Percentiles rank a stretch among this genome's conserved stretches.
These are phyloP conservation scores for Coccyzus lansbergi DNA, from an alignment of 2,797 vertebrate species.

Conservation along the genomic window DNA sequence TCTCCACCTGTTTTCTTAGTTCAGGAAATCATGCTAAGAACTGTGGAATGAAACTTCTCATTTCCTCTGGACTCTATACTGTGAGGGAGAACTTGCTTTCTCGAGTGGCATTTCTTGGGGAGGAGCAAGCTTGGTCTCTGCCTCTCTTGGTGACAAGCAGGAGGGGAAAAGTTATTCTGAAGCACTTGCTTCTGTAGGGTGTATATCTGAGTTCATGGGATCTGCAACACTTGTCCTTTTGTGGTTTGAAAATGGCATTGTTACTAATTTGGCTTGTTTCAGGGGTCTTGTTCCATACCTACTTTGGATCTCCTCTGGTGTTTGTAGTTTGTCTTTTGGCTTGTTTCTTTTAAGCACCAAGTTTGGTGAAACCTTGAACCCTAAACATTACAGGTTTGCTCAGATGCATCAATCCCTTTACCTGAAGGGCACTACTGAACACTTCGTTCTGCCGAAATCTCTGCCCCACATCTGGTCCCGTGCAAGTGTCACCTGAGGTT, in stretches of 20 bases:
- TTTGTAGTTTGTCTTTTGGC: neutral
- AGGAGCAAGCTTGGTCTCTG: neutral
- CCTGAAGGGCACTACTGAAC: neutral
- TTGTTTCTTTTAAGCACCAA: neutral
- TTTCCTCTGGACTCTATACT: neutral
- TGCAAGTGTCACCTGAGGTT: neutral
- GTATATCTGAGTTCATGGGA: neutral
- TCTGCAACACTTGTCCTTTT: neutral
- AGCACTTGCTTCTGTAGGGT: neutral
- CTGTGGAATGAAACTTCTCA: neutral
- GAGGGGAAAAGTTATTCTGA: neutral
- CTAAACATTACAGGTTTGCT: neutral
- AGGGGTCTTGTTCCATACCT: neutral
- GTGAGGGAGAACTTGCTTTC: rapidly evolving
- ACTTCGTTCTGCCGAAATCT: neutral
- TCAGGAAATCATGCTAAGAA: neutral
- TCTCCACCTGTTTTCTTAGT: neutral
- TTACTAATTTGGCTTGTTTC: neutral
- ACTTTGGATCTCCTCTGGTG: neutral
- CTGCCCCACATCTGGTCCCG: neutral
- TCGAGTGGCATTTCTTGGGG: neutral
- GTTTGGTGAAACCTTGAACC: neutral
- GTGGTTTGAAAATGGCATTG: neutral
- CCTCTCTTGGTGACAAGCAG: no score
- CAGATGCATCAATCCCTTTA: neutral